phyloP scores from a whole-genome alignment of 2,797 vertebrate species.

The Lepilemur ruficaudatus region DNA sequence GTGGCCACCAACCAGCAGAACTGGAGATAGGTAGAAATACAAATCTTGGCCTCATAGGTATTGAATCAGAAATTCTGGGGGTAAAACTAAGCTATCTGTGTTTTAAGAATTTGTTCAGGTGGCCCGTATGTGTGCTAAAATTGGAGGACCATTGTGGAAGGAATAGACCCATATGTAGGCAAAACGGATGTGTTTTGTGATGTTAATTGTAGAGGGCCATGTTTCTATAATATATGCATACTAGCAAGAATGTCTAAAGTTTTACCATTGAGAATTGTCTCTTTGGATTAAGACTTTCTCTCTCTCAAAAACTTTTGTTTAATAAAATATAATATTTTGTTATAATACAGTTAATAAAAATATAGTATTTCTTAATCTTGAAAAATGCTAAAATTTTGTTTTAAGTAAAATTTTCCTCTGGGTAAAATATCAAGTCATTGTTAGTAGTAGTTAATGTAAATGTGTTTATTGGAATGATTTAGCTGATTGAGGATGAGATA shows the following conservation, averaged over 20 bases:
- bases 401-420: not conserved
- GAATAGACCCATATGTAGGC: too few species aligned
- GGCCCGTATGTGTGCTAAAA: not conserved
- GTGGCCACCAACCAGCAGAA: not conserved
- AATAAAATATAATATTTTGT: not conserved
- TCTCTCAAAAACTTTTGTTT: not conserved
- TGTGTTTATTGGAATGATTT: not conserved
- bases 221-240: not conserved
- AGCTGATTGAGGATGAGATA: not conserved
- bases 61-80: not conserved
- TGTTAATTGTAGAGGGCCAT: not conserved
- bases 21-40: not conserved
- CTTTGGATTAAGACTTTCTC: not conserved
- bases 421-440: not conserved
- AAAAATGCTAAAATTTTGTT: not conserved
- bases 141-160: not conserved
- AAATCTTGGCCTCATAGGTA: not conserved
- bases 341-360: not conserved
- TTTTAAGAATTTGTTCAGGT: not conserved
- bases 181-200: not conserved
- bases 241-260: not conserved
- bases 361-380: not conserved
- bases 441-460: not conserved
- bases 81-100: not conserved
- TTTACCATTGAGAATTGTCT: not conserved